Evolutionary conservation across 2,888 invertebrate species (phyloP), one percentile per base, ranked within the genome.

Genomic region (Mimas tiliae): DNA sequence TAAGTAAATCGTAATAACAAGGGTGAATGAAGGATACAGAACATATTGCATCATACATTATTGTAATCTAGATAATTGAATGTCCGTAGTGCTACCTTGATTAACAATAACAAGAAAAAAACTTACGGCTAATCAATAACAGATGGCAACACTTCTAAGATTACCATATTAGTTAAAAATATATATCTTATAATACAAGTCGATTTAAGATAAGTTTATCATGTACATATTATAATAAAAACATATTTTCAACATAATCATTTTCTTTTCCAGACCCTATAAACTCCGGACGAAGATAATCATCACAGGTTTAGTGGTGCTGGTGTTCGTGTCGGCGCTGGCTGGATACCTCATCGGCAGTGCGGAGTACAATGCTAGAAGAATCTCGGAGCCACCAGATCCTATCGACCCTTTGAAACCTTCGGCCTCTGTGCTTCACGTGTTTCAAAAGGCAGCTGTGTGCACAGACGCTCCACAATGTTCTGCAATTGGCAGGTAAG

Each of bases 391-490:
- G 62, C 96, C 96, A 0, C 95, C 96, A 0, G 96, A 97, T 86
- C 96, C 97, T 0, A 94, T 94, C 68, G 86, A 88, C 50, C 90
- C 94, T 0, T 91, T 94, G 48, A 96, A 95, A 16, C 94, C 97
- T 0, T 97, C 97, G 0, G 86, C 94, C 16, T 97, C 97, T 4
- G 84, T 85, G 53, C 89, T 97, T n/a, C 95, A 95, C 73, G 86
- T 85, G 0, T 98, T 96, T 85, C 93, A 94, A 68, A 94, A 91
- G 62, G 96, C 95, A 0, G 97, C 97, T 0, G 96, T 98, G 19
- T 97, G 97, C 80, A 95, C 97, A 0, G 98, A 98, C 82, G 96
- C 96, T 6, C 94, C 94, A 4, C 94, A 95, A 6, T 98, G 98
- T 86, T 97, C 97, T 3, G 85, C 94, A 70, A 95, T 97, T 74